phyloP scores from a whole-genome alignment of 1,140 invertebrate genomes.

The Drosophila bocki region DNA sequence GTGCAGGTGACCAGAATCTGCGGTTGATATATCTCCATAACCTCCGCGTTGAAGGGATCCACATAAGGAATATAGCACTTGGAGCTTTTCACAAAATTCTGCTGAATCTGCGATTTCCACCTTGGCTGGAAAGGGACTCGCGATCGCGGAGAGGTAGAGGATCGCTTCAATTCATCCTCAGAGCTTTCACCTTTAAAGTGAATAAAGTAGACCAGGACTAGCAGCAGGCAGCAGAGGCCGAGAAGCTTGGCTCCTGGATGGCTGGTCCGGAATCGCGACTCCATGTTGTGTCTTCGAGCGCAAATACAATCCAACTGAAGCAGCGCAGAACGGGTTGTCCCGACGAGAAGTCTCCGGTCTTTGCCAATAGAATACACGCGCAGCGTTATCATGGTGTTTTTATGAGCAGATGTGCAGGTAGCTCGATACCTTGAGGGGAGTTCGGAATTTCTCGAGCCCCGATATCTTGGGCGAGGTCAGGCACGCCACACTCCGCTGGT shows the following conservation, averaged over 20 bases:
- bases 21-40: constrained; percentile 86
- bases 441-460: not conserved
- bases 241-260: constrained; percentile 14
- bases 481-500: no score
- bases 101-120: not conserved
- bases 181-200: not conserved
- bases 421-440: not conserved
- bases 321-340: not conserved
- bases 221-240: constrained; percentile 3
- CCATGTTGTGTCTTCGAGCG: constrained; percentile 18
- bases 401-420: not conserved
- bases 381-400: constrained; percentile 1
- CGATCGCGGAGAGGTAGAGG: not conserved
- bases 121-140: not conserved
- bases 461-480: not conserved
- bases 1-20: constrained; percentile 87
- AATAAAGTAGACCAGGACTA: not conserved
- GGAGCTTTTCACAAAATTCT: constrained; percentile 26
- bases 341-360: not conserved
- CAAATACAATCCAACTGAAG: constrained; percentile 18
- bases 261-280: constrained; percentile 1
- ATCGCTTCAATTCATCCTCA: not conserved
- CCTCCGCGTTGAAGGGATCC: constrained; percentile 88
- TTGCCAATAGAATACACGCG: not conserved
- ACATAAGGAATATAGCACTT: constrained; percentile 82